A percentile compares a stretch with the other conserved stretches of the same genome.
Evolutionary conservation across 2,888 invertebrate species (phyloP).

Genomic region (Callosobruchus maculatus): DNA sequence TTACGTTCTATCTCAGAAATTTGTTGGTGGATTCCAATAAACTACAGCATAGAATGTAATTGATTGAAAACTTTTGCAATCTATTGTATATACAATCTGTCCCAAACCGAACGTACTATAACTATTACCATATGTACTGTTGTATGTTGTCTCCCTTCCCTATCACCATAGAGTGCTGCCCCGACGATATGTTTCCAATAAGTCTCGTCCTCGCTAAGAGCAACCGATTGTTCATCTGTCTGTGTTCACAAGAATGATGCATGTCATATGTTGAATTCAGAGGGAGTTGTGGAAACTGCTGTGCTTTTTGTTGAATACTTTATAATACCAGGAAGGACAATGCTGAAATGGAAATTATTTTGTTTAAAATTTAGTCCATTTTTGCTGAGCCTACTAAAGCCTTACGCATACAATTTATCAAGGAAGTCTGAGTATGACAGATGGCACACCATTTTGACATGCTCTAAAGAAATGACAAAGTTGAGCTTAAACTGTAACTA

Average conservation of each 20-base stretch:
- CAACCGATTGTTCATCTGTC: neutral
- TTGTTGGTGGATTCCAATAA: neutral
- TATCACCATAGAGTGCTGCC: neutral
- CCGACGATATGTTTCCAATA: neutral
- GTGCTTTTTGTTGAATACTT: too few species aligned
- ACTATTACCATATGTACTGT: neutral
- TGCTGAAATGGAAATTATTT: too few species aligned
- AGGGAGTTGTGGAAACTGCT: too few species aligned
- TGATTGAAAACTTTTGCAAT: neutral
- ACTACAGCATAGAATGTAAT: neutral
- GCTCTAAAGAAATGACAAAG: too few species aligned
- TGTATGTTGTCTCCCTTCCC: neutral
- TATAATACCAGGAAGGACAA: too few species aligned
- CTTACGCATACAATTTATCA: too few species aligned
- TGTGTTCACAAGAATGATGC: neutral
- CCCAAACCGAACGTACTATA: neutral
- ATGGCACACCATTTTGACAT: too few species aligned
- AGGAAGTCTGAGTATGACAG: too few species aligned
- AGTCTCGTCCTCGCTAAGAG: neutral
- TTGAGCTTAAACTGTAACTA: too few species aligned
- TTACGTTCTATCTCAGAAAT: too few species aligned
- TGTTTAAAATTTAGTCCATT: too few species aligned
- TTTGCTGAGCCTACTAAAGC: too few species aligned
- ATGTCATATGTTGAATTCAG: neutral
- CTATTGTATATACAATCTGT: neutral